Evolutionary conservation across 2,113 vertebrate genomes (phyloP), one percentile per base, ranked within the genome.

Genomic region (Mustelus asterias): DNA sequence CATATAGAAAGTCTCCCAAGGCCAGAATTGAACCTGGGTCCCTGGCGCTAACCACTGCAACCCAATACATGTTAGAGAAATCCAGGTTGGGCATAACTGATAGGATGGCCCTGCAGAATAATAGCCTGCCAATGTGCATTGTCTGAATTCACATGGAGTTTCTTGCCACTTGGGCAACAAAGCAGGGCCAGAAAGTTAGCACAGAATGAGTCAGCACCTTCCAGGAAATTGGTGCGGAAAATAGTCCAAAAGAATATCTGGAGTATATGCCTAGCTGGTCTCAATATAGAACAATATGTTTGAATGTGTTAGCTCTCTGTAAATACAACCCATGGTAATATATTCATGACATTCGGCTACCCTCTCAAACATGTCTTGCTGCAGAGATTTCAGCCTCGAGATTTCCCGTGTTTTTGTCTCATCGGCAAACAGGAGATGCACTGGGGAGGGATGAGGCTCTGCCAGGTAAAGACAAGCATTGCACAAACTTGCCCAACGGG

Each of bases 201-300:
- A 65, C 89, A n/a, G n/a, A 93, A 65, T 65, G 89, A 65, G 60
- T 93, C 89, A 93, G 89, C 60, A 65, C 33, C 33, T 67, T 93
- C 1, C 16, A 37, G 33, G 65, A 93, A 41, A 67, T 1, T 93
- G 89, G 33, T 37, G 33, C 29, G 0, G 63, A n/a, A 90, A n/a
- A 63, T n/a, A 76, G 33, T 76, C 29, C 86, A 88, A 29, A 88
- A 88, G 58, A 90, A 90, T 9, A 83, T 83, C 78, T 83, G 37
- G n/a, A 83, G 29, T 83, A 37, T 83, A 44, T 83, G 9, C 63
- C 60, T 22, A 22, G 48, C n/a, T 60, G 29, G 29, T 63, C 58
- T 93, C 89, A 65, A 37, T 37, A 9, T 67, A 37, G 54, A 60
- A 67, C 0, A 89, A n/a, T 90, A 63, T 93, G 37, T 83, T 83